Conservation (phyloP, 1,140 invertebrate species). For the Leptonema lineaticorne region DNA sequence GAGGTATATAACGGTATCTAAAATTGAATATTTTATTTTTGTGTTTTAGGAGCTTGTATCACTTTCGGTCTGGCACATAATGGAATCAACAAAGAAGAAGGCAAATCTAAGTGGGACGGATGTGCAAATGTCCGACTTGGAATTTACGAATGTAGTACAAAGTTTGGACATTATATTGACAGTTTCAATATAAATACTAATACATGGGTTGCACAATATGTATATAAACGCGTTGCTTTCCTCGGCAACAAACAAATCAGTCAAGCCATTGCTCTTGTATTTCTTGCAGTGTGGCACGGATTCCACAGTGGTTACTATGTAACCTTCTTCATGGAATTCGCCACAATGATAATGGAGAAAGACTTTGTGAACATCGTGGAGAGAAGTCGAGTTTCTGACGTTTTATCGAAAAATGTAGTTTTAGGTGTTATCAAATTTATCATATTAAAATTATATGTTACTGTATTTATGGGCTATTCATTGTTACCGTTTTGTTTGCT, state of each 20-base stretch:
- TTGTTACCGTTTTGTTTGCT: constrained; percentile 78
- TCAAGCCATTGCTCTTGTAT: constrained; percentile 77
- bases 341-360: constrained; percentile 84
- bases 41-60: constrained; percentile 57
- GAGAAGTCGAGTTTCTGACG: constrained; percentile 54
- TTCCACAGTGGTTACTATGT: constrained; percentile 88
- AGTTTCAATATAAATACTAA: constrained; percentile 95
- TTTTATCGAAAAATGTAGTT: constrained; percentile 48
- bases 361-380: constrained; percentile 61
- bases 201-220: constrained; percentile 85
- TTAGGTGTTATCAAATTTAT: constrained; percentile 54
- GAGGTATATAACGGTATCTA: too few relatives aligned
- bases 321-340: constrained; percentile 89
- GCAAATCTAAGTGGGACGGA: constrained; percentile 70
- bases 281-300: constrained; percentile 93
- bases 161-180: constrained; percentile 80
- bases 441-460: constrained; percentile 72
- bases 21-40: constrained; percentile 5
- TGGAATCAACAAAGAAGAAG: constrained; percentile 64
- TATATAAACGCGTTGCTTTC: constrained; percentile 91
- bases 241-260: constrained; percentile 83
- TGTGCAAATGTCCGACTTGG: constrained; percentile 81
- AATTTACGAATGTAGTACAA: constrained; percentile 75
- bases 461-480: constrained; percentile 84
- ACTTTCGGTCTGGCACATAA: constrained; percentile 79